Conservation (phyloP, 53 echinoderm and acorn worm species). For the Holothuria scabra region DNA sequence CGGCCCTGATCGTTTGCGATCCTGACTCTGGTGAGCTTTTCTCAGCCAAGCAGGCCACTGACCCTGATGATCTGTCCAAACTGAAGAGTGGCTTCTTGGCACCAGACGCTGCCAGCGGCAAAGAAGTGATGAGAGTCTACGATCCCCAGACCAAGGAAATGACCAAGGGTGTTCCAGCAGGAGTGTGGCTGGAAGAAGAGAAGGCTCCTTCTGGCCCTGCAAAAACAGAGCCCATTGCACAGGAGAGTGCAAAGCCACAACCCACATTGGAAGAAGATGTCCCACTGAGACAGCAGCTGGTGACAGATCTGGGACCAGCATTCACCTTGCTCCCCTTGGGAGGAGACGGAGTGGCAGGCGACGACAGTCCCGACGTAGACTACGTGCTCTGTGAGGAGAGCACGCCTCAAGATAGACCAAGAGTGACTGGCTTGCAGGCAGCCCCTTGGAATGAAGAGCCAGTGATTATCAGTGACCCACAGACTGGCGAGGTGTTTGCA, state of each 20-base stretch:
- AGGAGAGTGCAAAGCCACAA: slow-evolving; percentile 21
- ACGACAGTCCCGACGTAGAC: slow-evolving; percentile 56
- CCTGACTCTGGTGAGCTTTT: slow-evolving; percentile 30
- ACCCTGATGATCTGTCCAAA: slow-evolving; percentile 25
- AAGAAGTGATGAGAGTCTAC: slow-evolving; percentile 39
- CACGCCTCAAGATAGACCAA: slow-evolving; percentile 20
- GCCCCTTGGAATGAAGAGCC: slow-evolving; percentile 49
- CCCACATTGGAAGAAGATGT: slow-evolving; percentile 32
- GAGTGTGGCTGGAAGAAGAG: slow-evolving; percentile 4
- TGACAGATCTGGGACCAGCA: slow-evolving; percentile 80
- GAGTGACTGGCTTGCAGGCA: slow-evolving; percentile 49
- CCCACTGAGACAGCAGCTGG: slow-evolving; percentile 62
- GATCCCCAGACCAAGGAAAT: slow-evolving; percentile 35
- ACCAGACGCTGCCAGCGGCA: slow-evolving; percentile 4
- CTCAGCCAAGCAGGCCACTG: slow-evolving; percentile 28
- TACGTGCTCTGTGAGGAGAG: slow-evolving; percentile 41
- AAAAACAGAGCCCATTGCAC: not conserved
- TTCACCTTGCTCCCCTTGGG: slow-evolving; percentile 66
- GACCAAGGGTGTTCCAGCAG: slow-evolving; percentile 34
- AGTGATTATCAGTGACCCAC: slow-evolving; percentile 43
- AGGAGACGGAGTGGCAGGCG: slow-evolving; percentile 48
- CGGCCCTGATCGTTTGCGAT: slow-evolving; percentile 36
- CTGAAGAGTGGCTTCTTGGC: slow-evolving; percentile 30
- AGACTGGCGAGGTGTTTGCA: slow-evolving; percentile 60
- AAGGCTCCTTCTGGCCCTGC: not conserved